Conservation (phyloP, 2,797 vertebrate species). For the Apodemus agrarius region DNA sequence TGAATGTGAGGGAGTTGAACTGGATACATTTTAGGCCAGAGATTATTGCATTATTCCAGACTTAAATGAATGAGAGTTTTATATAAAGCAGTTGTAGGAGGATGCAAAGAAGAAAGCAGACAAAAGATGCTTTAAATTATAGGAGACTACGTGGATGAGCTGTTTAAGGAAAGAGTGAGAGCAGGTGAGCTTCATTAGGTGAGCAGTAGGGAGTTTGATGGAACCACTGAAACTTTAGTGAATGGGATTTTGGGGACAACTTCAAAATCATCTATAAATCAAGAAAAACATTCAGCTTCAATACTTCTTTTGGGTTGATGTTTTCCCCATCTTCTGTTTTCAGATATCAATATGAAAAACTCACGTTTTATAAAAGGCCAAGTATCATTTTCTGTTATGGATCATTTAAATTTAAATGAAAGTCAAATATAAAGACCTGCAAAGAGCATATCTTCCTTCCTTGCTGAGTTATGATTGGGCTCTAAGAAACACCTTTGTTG, state of each 20-base stretch:
- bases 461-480: conserved; percentile 50
- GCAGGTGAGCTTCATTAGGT: background rate
- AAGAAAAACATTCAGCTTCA: background rate
- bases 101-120: background rate
- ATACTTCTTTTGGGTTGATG: background rate
- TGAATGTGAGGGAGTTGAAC: background rate
- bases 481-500: conserved; percentile 59
- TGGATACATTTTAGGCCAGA: conserved; percentile 18
- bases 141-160: background rate
- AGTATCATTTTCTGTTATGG: conserved; percentile 56
- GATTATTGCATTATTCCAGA: background rate
- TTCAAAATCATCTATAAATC: conserved; percentile 17
- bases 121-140: background rate
- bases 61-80: background rate
- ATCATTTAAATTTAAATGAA: conserved; percentile 69
- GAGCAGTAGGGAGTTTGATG: background rate
- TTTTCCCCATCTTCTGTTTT: conserved; percentile 36
- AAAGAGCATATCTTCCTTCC: background rate
- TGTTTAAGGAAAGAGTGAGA: background rate
- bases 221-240: background rate
- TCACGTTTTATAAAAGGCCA: conserved; percentile 51
- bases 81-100: background rate
- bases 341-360: conserved; percentile 47
- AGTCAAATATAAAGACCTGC: conserved; percentile 38
- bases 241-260: background rate